Evolutionary conservation across 1,140 invertebrate species (phyloP).

Genomic region (Parasteatoda tepidariorum): DNA sequence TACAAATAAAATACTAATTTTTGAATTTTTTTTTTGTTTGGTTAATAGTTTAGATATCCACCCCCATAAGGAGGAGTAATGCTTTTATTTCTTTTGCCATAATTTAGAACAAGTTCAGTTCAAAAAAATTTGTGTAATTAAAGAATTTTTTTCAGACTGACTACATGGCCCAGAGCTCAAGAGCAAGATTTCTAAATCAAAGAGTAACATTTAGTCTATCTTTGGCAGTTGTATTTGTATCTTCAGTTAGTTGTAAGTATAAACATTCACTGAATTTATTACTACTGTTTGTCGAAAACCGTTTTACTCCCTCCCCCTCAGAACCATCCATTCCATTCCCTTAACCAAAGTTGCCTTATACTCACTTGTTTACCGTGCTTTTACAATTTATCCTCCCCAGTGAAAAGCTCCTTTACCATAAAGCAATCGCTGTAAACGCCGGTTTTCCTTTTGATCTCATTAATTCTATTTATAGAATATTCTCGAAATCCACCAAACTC

Average conservation of each 20-base stretch:
- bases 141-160: too few species aligned
- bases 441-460: neutral
- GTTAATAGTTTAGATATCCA: too few species aligned
- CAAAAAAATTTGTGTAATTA: too few species aligned
- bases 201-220: slow-evolving; percentile 16
- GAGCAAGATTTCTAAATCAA: neutral
- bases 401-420: neutral
- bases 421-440: neutral
- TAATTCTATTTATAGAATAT: too few species aligned
- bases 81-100: too few species aligned
- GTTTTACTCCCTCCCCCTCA: neutral
- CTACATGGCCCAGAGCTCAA: neutral
- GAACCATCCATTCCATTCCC: too few species aligned
- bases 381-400: neutral
- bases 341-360: too few species aligned
- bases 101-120: too few species aligned
- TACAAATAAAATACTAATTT: too few species aligned
- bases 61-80: too few species aligned
- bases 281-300: neutral
- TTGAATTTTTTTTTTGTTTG: too few species aligned
- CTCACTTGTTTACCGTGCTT: neutral
- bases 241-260: slow-evolving; percentile 14
- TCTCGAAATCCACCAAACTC: too few species aligned
- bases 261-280: neutral
- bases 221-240: slow-evolving; percentile 22